phyloP scores from a whole-genome alignment of 2,888 invertebrate genomes.

The Dendrolimus pini region DNA sequence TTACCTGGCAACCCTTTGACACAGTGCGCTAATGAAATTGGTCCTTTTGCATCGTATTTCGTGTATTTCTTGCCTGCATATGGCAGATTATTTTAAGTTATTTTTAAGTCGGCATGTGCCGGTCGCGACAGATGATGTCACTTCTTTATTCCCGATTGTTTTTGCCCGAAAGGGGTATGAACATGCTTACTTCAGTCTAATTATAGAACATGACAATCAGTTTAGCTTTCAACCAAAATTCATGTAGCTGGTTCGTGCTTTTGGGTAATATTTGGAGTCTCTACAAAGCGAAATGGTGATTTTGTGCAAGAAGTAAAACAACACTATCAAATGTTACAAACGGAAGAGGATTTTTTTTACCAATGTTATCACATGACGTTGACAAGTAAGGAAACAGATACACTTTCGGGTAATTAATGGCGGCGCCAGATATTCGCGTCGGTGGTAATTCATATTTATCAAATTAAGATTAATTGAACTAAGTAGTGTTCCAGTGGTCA shows the following conservation, averaged over 20 bases:
- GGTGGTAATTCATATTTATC: too few relatives aligned
- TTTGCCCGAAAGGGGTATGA: slow-evolving; percentile 50
- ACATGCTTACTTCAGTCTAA: slow-evolving; percentile 27
- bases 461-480: background rate
- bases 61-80: slow-evolving; percentile 53
- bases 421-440: too few relatives aligned
- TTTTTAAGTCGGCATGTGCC: slow-evolving; percentile 69
- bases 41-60: slow-evolving; percentile 18
- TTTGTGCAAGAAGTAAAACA: too few relatives aligned
- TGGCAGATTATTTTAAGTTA: slow-evolving; percentile 60
- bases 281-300: too few relatives aligned
- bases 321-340: too few relatives aligned
- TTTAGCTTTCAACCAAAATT: slow-evolving; percentile 11
- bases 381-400: too few relatives aligned
- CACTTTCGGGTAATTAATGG: too few relatives aligned
- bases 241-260: slow-evolving; percentile 8
- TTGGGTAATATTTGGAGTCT: too few relatives aligned
- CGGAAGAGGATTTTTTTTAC: too few relatives aligned
- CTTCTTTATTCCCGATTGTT: slow-evolving; percentile 47
- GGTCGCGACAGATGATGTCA: slow-evolving; percentile 70
- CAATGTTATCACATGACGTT: too few relatives aligned
- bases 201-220: slow-evolving; percentile 31
- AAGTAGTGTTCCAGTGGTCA: too few relatives aligned
- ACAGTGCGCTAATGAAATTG: slow-evolving; percentile 3
- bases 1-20: background rate